phyloP scores from a whole-genome alignment of 2,888 invertebrate species.

The Eristalis pertinax region DNA sequence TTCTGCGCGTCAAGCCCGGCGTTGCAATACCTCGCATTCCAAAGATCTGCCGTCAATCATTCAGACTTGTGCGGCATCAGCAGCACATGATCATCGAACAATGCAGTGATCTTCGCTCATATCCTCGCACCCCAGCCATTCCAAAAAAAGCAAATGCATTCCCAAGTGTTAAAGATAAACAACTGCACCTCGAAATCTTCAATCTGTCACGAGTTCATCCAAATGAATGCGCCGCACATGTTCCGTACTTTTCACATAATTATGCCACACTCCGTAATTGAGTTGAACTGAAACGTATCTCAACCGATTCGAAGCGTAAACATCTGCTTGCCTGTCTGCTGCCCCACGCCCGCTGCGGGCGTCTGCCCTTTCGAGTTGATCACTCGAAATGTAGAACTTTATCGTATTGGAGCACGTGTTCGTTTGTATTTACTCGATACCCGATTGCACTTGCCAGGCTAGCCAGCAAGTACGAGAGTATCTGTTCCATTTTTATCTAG shows the following conservation, averaged over 20 bases:
- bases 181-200: background rate
- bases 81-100: background rate
- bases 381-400: slow-evolving; percentile 10
- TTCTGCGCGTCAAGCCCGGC: too few species aligned
- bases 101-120: background rate
- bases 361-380: background rate
- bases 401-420: slow-evolving; percentile 59
- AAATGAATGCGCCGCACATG: slow-evolving; percentile 29
- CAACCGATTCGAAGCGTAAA: slow-evolving; percentile 20
- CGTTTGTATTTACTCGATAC: slow-evolving; percentile 17
- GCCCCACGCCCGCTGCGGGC: background rate
- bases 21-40: too few species aligned
- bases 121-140: background rate
- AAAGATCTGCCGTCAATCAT: background rate
- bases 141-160: background rate
- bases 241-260: slow-evolving; percentile 35
- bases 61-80: too few species aligned
- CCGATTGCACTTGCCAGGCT: slow-evolving; percentile 43
- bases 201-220: background rate
- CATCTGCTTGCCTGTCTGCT: background rate
- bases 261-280: slow-evolving; percentile 65
- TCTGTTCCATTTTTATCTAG: slow-evolving; percentile 49
- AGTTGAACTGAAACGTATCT: background rate
- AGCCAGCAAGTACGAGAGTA: background rate
- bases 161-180: background rate